Evolutionary conservation across 2,888 invertebrate species (phyloP), one percentile per base, ranked within the genome.

Genomic region (Tipula helvola): DNA sequence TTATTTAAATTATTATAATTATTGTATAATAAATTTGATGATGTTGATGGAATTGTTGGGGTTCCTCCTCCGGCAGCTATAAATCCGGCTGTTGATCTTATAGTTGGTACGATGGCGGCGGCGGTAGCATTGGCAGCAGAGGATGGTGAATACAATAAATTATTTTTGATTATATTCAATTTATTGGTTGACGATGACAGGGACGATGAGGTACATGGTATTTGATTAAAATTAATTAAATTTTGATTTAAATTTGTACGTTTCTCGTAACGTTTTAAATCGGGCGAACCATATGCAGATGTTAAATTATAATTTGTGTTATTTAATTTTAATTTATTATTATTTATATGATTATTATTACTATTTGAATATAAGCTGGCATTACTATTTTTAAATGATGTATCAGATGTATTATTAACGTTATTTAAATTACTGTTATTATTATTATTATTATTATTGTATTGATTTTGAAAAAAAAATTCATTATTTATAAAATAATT

Each of bases 241-340:
- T 90, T 90, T 88, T 91, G 91, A 88, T 91, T 91, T 1, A 91
- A 89, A 87, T 91, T 91, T 7, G 91, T 91, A 87, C 91, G 91
- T 88, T 91, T 91, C 88, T 90, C 90, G 86, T 90, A 90, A 87
- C 89, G 89, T 10, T 90, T 89, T 18, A 88, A 87, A 85, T 87
- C 87, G n/a, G 86, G 86, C 36, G 87, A 87, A 39, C 83, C 42
- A 83, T 87, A 52, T 71, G 71, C 71, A 12, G 71, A 71, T 52
- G 44, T 39, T 85, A 83, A 52, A 87, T 87, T 86, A 84, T 84
- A 84, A 47, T 71, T 52, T 47, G 83, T 36, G 13, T 36, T 86
- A 83, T 86, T 86, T 18, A 71, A 83, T 83, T 86, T 86, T 10
- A 42, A 5, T 52, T 28, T 36, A 86, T 86, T 52, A 52, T 28